Evolutionary conservation across 2,888 invertebrate species (phyloP), one percentile per base, ranked within the genome.

Genomic region (Tridacna gigas): DNA sequence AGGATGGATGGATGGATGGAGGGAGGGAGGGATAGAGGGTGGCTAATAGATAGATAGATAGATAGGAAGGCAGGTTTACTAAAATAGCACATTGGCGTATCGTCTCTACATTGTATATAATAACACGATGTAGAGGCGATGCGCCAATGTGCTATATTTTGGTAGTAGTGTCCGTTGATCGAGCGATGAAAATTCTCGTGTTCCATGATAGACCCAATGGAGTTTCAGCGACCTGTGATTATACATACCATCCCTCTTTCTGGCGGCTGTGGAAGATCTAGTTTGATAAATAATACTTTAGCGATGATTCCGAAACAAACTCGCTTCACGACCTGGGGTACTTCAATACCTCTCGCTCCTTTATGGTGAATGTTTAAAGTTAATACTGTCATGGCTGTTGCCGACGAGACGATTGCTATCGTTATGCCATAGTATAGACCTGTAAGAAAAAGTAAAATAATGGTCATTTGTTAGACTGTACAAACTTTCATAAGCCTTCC

Each of bases 311-410:
- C 96, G 93, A 98, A 96, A 89, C 97, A 97, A 89, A 97, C 95
- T 90, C 96, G 96, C 92, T 97, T 96, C 77, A 97, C 95, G 91
- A 96, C 93, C 73, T 96, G 95, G 69, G 98, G 97, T 85, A 98
- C 97, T 93, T 97, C 96, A 89, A 97, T 96, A 90, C 97, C 97
- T 93, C 97, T 96, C 90, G 97, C 96, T 90, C 98, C 97, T 93
- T 97, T 96, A 96, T 97, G 97, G 95, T 95, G 95, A 15, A 95
- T 94, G 82, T 95, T 95, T 75, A 95, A 93, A 22, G 95, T 95
- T 51, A 95, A 92, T 7, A 95, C 95, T 11, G 95, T 95, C 95
- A 95, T 95, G 3, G 95, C 95, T 0, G 95, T 96, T 18, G 95
- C 95, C 37, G 95, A 91, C 0, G 95, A 95, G 9, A 96, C 95